These are phyloP conservation scores for Gila robusta DNA, from an alignment of 2,797 vertebrate genomes.

Conservation along the genomic window DNA sequence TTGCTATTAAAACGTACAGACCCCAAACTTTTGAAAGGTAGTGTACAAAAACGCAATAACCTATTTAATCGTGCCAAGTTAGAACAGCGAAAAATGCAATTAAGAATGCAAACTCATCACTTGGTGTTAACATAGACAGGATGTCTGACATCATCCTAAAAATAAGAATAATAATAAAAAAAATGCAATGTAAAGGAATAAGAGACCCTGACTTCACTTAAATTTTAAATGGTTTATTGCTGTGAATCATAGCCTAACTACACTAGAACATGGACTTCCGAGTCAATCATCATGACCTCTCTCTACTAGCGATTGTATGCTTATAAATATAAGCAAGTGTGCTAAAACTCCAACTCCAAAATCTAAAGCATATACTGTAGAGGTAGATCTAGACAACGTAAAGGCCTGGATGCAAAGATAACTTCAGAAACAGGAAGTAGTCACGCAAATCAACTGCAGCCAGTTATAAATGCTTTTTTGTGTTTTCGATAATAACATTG, in stretches of 20 bases:
- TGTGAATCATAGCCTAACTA: not conserved
- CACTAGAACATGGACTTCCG: not conserved
- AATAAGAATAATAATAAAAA: not conserved
- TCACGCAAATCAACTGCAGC: not conserved
- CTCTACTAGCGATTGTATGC: not conserved
- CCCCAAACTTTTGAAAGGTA: not conserved
- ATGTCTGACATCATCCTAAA: not conserved
- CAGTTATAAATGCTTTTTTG: not conserved
- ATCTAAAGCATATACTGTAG: not conserved
- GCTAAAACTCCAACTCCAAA: not conserved
- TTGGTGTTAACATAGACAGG: not conserved
- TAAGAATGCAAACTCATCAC: not conserved
- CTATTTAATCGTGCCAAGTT: not conserved
- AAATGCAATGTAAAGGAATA: not conserved
- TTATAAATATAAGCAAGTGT: not conserved
- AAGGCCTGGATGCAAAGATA: not conserved
- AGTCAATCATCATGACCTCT: not conserved
- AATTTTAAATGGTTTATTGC: not conserved
- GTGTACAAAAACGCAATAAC: not conserved
- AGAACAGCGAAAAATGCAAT: not conserved
- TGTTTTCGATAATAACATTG: conserved; percentile 37
- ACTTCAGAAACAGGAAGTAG: conserved; percentile 8
- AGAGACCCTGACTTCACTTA: no score
- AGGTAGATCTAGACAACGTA: not conserved
- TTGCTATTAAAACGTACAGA: not conserved